These are phyloP conservation scores for Tetraneura akinire DNA, from an alignment of 1,140 invertebrate genomes.

Conservation along the genomic window DNA sequence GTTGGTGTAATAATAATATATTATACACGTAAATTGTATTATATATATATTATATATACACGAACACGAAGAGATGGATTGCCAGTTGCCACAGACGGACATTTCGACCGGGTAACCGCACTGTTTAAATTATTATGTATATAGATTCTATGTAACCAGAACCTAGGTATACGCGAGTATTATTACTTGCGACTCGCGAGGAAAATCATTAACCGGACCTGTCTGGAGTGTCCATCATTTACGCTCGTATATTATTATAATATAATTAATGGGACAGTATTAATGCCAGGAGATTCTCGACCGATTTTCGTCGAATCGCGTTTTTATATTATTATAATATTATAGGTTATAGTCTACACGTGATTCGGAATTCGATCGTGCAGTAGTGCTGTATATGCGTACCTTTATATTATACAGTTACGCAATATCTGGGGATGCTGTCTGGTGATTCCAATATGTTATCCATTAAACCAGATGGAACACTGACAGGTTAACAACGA, in stretches of 20 bases:
- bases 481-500: conserved; percentile 21
- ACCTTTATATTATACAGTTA: no score
- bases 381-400: no score
- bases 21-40: no score
- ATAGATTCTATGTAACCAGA: neutral
- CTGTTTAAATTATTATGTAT: neutral
- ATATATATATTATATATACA: no score
- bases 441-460: neutral
- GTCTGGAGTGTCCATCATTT: conserved; percentile 19
- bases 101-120: conserved; percentile 24
- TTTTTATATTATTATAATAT: conserved; percentile 29
- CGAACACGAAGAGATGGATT: neutral
- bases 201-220: conserved; percentile 41
- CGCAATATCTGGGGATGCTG: no score
- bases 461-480: conserved; percentile 11
- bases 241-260: no score
- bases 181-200: neutral
- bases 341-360: no score
- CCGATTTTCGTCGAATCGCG: conserved; percentile 25
- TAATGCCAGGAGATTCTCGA: neutral
- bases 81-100: no score
- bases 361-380: no score
- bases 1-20: neutral
- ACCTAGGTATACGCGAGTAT: neutral
- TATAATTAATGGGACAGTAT: conserved; percentile 33